Percentiles rank a stretch among this genome's conserved stretches.
Conservation (phyloP, 2,797 vertebrate genomes). For the Heliangelus exortis region DNA sequence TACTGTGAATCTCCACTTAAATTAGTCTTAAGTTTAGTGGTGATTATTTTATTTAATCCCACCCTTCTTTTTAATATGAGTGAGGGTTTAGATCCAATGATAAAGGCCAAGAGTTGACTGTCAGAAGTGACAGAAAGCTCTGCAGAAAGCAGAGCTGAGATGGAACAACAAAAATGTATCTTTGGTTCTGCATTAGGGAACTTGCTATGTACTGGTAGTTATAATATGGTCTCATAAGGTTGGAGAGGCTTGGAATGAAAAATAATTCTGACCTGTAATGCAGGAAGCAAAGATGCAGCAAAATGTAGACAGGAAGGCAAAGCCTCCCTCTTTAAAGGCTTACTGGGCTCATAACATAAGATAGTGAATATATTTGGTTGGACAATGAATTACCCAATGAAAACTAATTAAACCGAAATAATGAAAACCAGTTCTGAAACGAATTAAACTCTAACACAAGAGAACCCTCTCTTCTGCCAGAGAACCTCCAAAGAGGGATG, state of each 20-base stretch:
- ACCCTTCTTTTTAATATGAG: neutral
- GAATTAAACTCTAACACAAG: neutral
- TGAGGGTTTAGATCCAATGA: neutral
- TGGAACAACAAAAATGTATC: neutral
- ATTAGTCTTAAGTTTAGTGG: neutral
- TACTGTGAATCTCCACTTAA: neutral
- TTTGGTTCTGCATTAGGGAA: neutral
- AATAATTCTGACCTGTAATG: neutral
- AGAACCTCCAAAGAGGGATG: neutral
- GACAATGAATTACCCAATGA: neutral
- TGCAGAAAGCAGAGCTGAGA: neutral
- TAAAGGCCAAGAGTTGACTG: neutral
- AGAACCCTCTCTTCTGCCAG: neutral
- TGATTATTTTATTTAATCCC: neutral
- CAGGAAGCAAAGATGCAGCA: neutral
- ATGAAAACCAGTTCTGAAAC: neutral
- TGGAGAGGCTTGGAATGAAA: neutral
- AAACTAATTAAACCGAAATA: neutral
- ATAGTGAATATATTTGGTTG: accelerated
- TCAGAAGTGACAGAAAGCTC: neutral
- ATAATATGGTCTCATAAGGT: neutral
- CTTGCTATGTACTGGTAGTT: neutral
- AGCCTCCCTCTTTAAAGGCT: neutral
- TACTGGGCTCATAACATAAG: neutral
- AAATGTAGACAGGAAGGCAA: neutral